Percentiles rank a stretch among this genome's conserved stretches.
Evolutionary conservation across 1,140 invertebrate species (phyloP).

Genomic region (Plutomurus gul): DNA sequence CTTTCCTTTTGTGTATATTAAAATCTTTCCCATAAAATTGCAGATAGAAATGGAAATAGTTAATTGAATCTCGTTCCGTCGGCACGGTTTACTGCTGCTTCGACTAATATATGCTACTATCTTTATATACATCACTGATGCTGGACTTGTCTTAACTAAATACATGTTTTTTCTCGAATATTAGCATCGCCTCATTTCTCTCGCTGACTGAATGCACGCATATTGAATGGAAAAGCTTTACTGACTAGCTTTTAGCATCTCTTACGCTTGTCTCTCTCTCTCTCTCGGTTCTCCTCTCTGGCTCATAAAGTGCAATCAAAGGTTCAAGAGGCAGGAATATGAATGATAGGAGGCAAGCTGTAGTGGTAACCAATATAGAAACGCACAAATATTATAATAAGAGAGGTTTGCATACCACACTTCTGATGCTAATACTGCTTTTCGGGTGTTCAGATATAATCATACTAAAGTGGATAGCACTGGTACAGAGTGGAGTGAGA

Average conservation of each 20-base stretch:
- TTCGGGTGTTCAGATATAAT: too few species aligned
- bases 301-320: conserved; percentile 41
- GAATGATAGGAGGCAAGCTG: not conserved
- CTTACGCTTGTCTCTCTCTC: not conserved
- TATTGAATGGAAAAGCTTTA: not conserved
- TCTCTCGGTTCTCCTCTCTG: too few species aligned
- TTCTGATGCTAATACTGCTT: too few species aligned
- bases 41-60: conserved; percentile 17
- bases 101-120: not conserved
- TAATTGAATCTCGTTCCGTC: conserved; percentile 7
- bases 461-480: not conserved
- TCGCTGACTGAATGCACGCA: too few species aligned
- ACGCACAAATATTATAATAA: too few species aligned
- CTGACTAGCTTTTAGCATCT: not conserved
- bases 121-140: not conserved
- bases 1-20: not conserved
- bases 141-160: not conserved
- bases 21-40: conserved; percentile 5
- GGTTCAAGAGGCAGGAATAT: conserved; percentile 2
- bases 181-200: conserved; percentile 16
- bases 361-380: not conserved
- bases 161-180: not conserved
- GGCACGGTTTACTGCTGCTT: not conserved
- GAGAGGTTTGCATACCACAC: not conserved
- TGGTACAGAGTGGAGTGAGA: not conserved